Conservation (phyloP, 2,888 invertebrate species). For the Serrognathus titanus region DNA sequence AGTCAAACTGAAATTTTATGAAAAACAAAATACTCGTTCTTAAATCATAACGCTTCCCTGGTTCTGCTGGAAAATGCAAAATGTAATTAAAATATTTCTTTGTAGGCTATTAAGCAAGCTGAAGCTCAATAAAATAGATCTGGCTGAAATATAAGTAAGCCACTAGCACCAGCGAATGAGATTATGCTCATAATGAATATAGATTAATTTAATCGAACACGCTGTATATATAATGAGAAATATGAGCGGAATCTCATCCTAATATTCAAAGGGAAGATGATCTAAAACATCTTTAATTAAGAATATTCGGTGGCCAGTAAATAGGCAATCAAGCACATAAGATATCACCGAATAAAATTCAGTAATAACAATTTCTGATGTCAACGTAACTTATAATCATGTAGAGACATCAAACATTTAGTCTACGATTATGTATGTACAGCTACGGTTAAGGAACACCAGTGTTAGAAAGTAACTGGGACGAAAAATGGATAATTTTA, state of each 20-base stretch:
- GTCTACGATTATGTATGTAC: slow-evolving; percentile 30
- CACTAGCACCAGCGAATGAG: slow-evolving; percentile 21
- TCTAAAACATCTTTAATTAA: slow-evolving; percentile 1
- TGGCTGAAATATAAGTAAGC: slow-evolving; percentile 13
- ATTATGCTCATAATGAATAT: slow-evolving; percentile 14
- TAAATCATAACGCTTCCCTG: too few relatives aligned
- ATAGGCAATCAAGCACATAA: slow-evolving; percentile 25
- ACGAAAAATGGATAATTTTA: slow-evolving; percentile 1
- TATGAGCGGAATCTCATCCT: slow-evolving; percentile 21
- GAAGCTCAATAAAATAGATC: slow-evolving; percentile 13
- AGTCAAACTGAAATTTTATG: too few relatives aligned
- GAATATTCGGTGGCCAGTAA: slow-evolving; percentile 2
- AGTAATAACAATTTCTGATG: slow-evolving; percentile 11
- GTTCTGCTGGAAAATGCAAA: too few relatives aligned
- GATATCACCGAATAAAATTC: slow-evolving; percentile 26
- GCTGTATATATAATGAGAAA: background rate
- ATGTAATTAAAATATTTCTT: too few relatives aligned
- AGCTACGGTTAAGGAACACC: slow-evolving; percentile 32
- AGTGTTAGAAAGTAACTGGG: slow-evolving; percentile 24
- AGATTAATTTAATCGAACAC: slow-evolving; percentile 5
- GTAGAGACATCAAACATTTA: slow-evolving; percentile 23
- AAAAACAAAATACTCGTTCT: too few relatives aligned
- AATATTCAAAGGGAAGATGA: background rate
- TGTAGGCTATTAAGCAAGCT: slow-evolving; percentile 6
- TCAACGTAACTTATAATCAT: slow-evolving; percentile 5